A percentile compares a stretch with the other conserved stretches of the same genome.
phyloP scores from a whole-genome alignment of 2,797 vertebrate genomes.

The Ara ararauna region DNA sequence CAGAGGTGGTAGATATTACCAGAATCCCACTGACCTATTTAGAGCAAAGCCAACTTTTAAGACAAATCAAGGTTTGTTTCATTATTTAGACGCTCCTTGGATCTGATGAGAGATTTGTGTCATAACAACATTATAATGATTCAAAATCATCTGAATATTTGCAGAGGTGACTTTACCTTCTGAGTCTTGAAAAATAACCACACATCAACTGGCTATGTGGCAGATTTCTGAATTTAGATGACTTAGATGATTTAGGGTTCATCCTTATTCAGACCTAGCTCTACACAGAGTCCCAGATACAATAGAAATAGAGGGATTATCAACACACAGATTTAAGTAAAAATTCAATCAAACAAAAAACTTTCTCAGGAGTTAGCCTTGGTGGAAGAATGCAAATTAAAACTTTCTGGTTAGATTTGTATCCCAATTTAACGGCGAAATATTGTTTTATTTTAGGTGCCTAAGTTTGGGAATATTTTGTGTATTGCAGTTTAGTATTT shows the following conservation, averaged over 20 bases:
- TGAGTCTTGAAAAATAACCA: background rate
- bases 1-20: background rate
- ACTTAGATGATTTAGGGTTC: background rate
- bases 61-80: background rate
- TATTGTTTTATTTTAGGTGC: background rate
- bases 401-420: background rate
- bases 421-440: background rate
- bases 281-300: rapidly evolving
- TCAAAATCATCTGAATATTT: background rate
- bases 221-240: background rate
- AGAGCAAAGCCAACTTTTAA: background rate
- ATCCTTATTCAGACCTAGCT: background rate
- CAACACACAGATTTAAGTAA: background rate
- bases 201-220: rapidly evolving
- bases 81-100: background rate
- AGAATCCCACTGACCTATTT: background rate
- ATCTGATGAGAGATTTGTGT: background rate
- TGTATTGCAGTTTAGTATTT: background rate
- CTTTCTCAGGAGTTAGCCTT: background rate
- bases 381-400: background rate
- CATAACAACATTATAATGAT: background rate
- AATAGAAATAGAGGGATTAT: rapidly evolving
- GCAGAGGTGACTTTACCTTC: background rate
- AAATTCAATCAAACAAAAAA: background rate
- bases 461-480: background rate